Base-by-base conservation (phyloP, 2,113 vertebrate genomes). In the Neodontobutis hainanensis region DNA sequence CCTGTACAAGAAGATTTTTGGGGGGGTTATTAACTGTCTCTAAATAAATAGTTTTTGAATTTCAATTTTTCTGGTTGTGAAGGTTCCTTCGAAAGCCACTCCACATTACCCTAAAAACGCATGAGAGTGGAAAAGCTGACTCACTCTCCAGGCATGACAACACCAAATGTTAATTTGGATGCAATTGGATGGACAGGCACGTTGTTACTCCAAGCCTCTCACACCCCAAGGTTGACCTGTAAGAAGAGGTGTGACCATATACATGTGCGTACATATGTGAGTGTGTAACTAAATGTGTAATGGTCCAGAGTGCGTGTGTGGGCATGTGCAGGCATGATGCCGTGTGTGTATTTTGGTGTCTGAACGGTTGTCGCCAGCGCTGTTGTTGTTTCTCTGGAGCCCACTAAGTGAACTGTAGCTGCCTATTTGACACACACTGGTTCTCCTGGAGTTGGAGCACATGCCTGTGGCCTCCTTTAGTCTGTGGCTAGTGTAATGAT, bases 401-500 rank as follows among this genome's bases (percentile, higher is more conserved):
- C 62, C 68, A 67, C 51, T 68, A 73, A 84, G 70, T 76, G 78
- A 58, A 70, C 50, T 35, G 11, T 65, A 53, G 63, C 44, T 67
- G 38, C 9, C 32, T 52, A 61, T 48, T 11, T 55, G 57, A 82
- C 69, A 68, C 62, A 75, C 73, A 8, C 77, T 77, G 55, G 65
- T 49, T 50, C 61, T 81, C 42, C 48, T 72, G 61, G 65, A 77
- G 83, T 77, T 74, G 34, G 77, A 55, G 64, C 85, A 83, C 86
- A 90, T 91, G 85, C 92, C 86, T 93, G 92, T 91, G 91, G 91
- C 85, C 81, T 80, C 81, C 82, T 87, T 87, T 73, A 87, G 84
- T 87, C 85, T 92, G 91, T 90, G 90, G 91, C 90, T 84, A 74
- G 77, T 75, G 88, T 83, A 91, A 88, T 90, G 89, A 91, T 87